Conservation (phyloP, 2,797 vertebrate species). For the Peromyscus eremicus region DNA sequence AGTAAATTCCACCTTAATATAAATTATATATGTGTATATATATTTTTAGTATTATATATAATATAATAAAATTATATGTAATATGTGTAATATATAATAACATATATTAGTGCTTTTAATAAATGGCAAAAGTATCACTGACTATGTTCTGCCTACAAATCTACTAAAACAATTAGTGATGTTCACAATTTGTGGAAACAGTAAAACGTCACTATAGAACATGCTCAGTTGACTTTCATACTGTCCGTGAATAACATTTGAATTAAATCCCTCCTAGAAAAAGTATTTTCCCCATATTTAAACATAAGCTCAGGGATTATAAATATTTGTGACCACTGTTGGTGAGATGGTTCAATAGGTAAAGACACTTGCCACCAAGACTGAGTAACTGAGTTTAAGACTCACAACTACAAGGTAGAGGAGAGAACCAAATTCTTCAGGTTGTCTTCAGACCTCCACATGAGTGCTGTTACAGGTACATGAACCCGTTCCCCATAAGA, state of each 20-base stretch:
- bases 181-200: neutral
- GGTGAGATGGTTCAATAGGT: neutral
- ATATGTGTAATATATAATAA: no score
- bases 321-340: neutral
- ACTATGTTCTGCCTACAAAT: neutral
- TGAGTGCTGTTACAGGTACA: no score
- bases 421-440: no score
- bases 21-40: neutral
- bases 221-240: neutral
- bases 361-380: neutral
- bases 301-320: neutral
- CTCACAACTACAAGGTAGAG: no score
- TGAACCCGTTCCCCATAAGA: neutral
- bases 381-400: neutral
- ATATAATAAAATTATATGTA: no score
- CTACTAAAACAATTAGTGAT: neutral
- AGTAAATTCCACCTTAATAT: neutral
- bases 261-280: neutral
- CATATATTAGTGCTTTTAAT: neutral
- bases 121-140: neutral
- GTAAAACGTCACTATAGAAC: neutral
- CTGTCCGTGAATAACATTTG: neutral
- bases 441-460: neutral
- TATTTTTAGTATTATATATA: neutral
- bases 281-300: slow-evolving; percentile 10